Evolutionary conservation across 2,797 vertebrate species (phyloP).

Genomic region (Cyclura pinguis): DNA sequence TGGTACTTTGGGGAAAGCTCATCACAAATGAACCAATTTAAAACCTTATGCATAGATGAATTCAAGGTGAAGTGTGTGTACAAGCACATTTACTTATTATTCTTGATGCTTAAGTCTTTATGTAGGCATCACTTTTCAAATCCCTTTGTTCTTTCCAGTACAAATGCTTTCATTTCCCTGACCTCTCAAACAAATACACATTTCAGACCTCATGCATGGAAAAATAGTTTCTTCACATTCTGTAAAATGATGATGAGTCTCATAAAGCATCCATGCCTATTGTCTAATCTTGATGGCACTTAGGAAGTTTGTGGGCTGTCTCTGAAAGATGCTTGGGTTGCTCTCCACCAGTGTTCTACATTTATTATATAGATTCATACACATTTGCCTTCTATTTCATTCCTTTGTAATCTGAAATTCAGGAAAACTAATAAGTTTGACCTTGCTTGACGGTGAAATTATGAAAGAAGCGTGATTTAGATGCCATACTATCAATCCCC

Average conservation of each 20-base stretch:
- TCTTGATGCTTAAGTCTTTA: not conserved
- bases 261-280: not conserved
- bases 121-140: not conserved
- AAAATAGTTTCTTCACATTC: not conserved
- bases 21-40: not conserved
- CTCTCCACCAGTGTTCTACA: not conserved
- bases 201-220: not conserved
- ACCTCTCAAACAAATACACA: not conserved
- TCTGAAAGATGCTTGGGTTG: not conserved
- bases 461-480: slow-evolving; percentile 7
- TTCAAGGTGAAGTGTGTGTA: not conserved
- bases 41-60: not conserved
- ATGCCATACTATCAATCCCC: not conserved
- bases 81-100: not conserved
- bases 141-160: not conserved
- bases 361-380: no score
- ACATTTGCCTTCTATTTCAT: not conserved
- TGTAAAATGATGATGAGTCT: not conserved
- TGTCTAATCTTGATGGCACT: not conserved
- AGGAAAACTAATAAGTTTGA: not conserved
- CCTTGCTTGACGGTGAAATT: not conserved
- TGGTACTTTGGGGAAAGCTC: not conserved
- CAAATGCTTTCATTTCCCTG: not conserved
- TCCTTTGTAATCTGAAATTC: not conserved
- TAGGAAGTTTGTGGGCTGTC: not conserved